Conservation (phyloP, 1,140 invertebrate species). For the Parapsyche elsis region DNA sequence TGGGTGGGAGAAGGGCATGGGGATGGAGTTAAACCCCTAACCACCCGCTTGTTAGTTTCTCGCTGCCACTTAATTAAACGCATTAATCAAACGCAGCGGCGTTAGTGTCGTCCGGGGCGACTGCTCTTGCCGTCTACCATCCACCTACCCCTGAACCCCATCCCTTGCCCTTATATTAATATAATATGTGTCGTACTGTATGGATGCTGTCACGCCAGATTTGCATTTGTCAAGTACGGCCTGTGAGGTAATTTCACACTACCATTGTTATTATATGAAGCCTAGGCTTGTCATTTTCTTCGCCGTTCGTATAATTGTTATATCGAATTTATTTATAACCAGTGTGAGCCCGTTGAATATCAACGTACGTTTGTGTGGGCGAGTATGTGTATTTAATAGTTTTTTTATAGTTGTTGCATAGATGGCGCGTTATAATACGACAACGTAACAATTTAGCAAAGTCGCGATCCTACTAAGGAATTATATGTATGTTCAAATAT, state of each 20-base stretch:
- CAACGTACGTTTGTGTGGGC: too few relatives aligned
- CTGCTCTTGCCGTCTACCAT: conserved; percentile 24
- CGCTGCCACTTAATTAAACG: conserved; percentile 47
- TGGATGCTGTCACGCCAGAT: conserved; percentile 28
- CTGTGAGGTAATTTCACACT: not conserved
- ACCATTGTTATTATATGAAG: not conserved
- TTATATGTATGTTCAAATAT: too few relatives aligned
- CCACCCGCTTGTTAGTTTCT: conserved; percentile 45
- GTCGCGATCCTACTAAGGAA: too few relatives aligned
- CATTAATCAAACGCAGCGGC: conserved; percentile 45
- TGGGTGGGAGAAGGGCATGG: not conserved
- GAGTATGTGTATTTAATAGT: too few relatives aligned
- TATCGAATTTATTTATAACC: too few relatives aligned
- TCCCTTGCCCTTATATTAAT: not conserved
- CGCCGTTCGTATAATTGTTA: too few relatives aligned
- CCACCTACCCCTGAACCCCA: not conserved
- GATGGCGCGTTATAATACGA: too few relatives aligned
- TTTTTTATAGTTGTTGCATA: too few relatives aligned
- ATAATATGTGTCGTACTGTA: conserved; percentile 16
- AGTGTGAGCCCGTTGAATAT: too few relatives aligned
- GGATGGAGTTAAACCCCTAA: not conserved
- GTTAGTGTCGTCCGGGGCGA: conserved; percentile 39
- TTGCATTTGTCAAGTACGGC: not conserved
- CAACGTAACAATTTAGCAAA: too few relatives aligned
- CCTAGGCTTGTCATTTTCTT: too few relatives aligned